Percentiles rank a stretch among this genome's conserved stretches.
Evolutionary conservation across 2,888 invertebrate species (phyloP).

Genomic region (Cephus sareptanus): DNA sequence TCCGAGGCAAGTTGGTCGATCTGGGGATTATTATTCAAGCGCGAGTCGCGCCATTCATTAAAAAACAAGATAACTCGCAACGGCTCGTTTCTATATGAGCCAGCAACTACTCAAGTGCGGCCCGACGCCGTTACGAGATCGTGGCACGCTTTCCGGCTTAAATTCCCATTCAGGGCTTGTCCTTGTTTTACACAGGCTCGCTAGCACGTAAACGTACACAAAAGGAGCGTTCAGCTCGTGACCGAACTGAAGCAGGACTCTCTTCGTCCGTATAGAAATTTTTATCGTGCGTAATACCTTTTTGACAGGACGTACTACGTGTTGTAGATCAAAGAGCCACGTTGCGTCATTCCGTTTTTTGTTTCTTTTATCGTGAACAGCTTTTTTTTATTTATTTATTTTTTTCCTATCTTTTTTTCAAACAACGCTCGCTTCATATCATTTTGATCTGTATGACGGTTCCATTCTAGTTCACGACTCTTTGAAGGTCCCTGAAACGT

Average conservation of each 20-base stretch:
- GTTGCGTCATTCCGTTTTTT: too few species aligned
- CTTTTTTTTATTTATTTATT: too few species aligned
- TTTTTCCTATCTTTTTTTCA: too few species aligned
- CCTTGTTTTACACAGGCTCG: neutral
- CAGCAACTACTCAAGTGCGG: too few species aligned
- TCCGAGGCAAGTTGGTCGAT: constrained; percentile 27
- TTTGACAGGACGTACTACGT: too few species aligned
- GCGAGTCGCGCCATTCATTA: constrained; percentile 8
- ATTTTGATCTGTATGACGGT: too few species aligned
- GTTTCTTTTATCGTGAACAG: too few species aligned
- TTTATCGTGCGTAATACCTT: neutral
- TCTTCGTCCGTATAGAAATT: neutral
- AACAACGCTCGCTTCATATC: too few species aligned
- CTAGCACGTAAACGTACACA: constrained; percentile 6
- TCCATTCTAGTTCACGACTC: too few species aligned
- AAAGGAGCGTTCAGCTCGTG: constrained; percentile 19
- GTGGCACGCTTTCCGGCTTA: constrained; percentile 6
- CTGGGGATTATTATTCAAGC: constrained; percentile 39
- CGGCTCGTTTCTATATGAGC: neutral
- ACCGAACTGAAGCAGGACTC: constrained; percentile 13
- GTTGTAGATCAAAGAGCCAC: too few species aligned
- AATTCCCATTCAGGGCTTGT: constrained; percentile 13
- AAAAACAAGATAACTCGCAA: constrained; percentile 4
- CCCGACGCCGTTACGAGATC: neutral
- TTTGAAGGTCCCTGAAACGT: too few species aligned